A percentile compares a stretch with the other conserved stretches of the same genome.
Evolutionary conservation across 2,888 invertebrate species (phyloP).

Genomic region (Dynastes grantii): DNA sequence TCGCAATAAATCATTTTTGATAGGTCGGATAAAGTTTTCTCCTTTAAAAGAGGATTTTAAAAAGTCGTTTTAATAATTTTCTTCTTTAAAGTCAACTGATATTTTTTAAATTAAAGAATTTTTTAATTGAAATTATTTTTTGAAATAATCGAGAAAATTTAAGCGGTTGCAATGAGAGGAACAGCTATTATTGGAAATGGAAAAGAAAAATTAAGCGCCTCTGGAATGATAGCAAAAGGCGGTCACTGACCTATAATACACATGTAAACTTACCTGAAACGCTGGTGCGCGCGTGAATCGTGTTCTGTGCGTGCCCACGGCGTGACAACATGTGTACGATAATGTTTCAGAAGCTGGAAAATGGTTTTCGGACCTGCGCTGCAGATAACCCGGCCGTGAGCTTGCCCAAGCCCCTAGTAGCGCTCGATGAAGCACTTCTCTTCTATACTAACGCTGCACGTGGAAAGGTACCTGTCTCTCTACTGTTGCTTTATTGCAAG

Average conservation of each 20-base stretch:
- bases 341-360: conserved; percentile 70
- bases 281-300: conserved; percentile 71
- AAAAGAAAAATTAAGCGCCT: neutral
- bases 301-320: conserved; percentile 72
- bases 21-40: neutral
- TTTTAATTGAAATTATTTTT: too few relatives aligned
- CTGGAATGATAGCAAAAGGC: conserved; percentile 51
- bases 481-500: conserved; percentile 49
- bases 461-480: conserved; percentile 53
- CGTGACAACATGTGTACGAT: conserved; percentile 73
- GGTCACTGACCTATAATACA: conserved; percentile 66
- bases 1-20: neutral
- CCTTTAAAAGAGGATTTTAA: neutral
- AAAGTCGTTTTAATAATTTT: neutral
- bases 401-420: conserved; percentile 64
- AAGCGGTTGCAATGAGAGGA: too few relatives aligned
- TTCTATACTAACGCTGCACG: conserved; percentile 58
- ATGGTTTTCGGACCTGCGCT: conserved; percentile 61
- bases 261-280: conserved; percentile 66
- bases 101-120: too few relatives aligned
- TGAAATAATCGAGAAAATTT: too few relatives aligned
- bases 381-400: conserved; percentile 59
- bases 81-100: too few relatives aligned
- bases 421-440: conserved; percentile 66
- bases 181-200: too few relatives aligned